Base-by-base conservation (phyloP, 2,888 invertebrate genomes). In the Ethmia dodecea region DNA sequence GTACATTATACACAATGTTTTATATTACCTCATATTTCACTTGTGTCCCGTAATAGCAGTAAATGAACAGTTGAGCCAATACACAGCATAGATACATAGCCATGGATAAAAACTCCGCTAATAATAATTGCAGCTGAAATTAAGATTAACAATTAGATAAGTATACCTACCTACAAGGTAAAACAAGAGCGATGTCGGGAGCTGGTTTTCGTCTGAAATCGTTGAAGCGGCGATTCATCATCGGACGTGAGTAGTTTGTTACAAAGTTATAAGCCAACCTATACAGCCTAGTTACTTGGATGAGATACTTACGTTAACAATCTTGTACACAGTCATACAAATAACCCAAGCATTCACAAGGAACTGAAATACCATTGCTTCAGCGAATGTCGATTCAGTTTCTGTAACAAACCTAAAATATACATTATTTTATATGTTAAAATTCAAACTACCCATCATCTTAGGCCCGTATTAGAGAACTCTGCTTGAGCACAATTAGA, bases 241-340 rank as follows among this genome's bases (percentile, higher is more conserved):
- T n/a, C n/a, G n/a, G n/a, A n/a, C n/a, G n/a, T n/a, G n/a, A n/a
- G n/a, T n/a, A n/a, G n/a, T n/a, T n/a, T n/a, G n/a, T n/a, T n/a
- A n/a, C n/a, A n/a, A n/a, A n/a, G n/a, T n/a, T n/a, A n/a, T n/a
- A n/a, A n/a, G n/a, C n/a, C n/a, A n/a, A n/a, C n/a, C n/a, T n/a
- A n/a, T n/a, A n/a, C n/a, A n/a, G n/a, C n/a, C n/a, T n/a, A n/a
- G n/a, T n/a, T n/a, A n/a, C n/a, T n/a, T n/a, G n/a, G n/a, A n/a
- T n/a, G n/a, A n/a, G n/a, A n/a, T 39, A 62, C 73, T 47, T 60
- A 81, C 81, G 30, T 62, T 70, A 12, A 70, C 70, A 29, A 80
- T 75, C 43, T 76, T 81, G 48, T 80, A 81, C n/a, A 71, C 57
- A 1, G 77, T 78, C 75, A 78, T 80, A 42, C 81, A 81, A 41